phyloP scores from a whole-genome alignment of 2,113 vertebrate species.

The Silurus asotus region DNA sequence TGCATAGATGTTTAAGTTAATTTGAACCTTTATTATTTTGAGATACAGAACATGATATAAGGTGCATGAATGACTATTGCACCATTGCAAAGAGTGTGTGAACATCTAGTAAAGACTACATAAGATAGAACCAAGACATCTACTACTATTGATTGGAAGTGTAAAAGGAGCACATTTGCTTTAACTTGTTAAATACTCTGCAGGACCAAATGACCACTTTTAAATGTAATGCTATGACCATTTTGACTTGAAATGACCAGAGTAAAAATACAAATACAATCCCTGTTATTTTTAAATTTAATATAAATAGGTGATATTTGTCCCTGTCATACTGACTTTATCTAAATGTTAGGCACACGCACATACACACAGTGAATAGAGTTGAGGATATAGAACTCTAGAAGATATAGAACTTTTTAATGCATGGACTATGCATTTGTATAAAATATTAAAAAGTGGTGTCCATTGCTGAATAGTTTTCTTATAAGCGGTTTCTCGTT shows the following conservation, averaged over 20 bases:
- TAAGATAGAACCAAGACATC: background rate
- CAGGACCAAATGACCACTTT: background rate
- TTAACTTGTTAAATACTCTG: background rate
- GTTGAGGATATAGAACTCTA: background rate
- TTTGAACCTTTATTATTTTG: constrained; percentile 59
- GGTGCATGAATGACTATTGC: background rate
- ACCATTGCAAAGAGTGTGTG: background rate
- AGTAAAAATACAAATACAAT: background rate
- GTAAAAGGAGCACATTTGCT: background rate
- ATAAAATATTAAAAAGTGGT: background rate
- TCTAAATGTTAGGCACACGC: background rate
- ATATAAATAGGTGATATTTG: background rate
- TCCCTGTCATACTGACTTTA: background rate
- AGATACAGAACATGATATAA: constrained; percentile 48
- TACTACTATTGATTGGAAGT: background rate
- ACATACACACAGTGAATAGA: background rate
- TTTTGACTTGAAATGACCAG: too few relatives aligned
- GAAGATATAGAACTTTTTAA: background rate
- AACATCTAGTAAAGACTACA: background rate
- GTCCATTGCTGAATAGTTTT: background rate
- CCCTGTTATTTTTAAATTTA: background rate
- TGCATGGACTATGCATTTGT: background rate
- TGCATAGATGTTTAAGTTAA: constrained; percentile 61
- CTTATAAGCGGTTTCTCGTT: background rate
- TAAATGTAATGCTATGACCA: background rate